Evolutionary conservation across 2,113 vertebrate genomes (phyloP).

Genomic region (Aegypius monachus): DNA sequence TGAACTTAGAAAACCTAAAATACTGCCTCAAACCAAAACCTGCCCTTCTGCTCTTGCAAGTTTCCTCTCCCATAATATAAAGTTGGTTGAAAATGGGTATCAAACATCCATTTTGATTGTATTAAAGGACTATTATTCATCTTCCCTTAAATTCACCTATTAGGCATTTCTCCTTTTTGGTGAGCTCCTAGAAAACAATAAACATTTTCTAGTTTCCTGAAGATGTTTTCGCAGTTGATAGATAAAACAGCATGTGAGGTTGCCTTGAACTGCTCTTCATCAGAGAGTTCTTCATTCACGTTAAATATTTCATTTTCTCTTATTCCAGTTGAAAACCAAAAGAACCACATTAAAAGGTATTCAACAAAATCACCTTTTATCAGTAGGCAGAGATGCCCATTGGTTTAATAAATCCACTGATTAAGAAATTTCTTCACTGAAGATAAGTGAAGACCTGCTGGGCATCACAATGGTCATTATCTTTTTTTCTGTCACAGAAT

Average conservation of each 20-base stretch:
- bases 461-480: not conserved
- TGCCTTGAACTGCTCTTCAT: not conserved
- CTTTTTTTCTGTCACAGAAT: not conserved
- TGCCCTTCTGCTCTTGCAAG: not conserved
- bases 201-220: not conserved
- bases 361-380: not conserved
- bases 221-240: not conserved
- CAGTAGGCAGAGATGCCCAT: not conserved
- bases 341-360: not conserved
- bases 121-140: not conserved
- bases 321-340: not conserved
- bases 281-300: not conserved
- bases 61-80: not conserved
- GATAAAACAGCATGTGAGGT: not conserved
- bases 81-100: not conserved
- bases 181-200: not conserved
- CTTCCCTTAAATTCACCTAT: not conserved
- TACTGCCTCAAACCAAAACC: not conserved
- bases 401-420: conserved; percentile 16
- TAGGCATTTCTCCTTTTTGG: not conserved
- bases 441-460: conserved; percentile 21
- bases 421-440: not conserved
- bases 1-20: not conserved
- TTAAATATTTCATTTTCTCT: not conserved
- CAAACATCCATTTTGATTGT: not conserved